Evolutionary conservation across 2,113 vertebrate species (phyloP).

Genomic region (Synodontis membranacea): DNA sequence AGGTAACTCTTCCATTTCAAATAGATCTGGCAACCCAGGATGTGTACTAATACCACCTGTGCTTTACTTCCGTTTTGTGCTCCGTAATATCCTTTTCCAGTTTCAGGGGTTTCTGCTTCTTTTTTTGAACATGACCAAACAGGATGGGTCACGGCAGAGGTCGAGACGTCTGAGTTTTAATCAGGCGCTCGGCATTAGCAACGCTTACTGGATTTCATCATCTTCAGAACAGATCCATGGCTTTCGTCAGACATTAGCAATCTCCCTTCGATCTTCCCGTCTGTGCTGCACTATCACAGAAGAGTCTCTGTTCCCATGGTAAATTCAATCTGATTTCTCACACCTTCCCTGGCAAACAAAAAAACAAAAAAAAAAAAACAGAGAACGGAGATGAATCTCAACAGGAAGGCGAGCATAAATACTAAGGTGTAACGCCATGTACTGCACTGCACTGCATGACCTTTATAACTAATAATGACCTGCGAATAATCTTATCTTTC

Average conservation of each 20-base stretch:
- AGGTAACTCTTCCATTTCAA: neutral
- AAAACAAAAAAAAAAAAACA: neutral
- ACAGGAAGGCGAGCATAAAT: slow-evolving; percentile 4
- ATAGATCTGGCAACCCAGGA: neutral
- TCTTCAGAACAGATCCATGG: slow-evolving; percentile 41
- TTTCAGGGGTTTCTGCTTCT: neutral
- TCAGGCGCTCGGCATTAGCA: slow-evolving; percentile 11
- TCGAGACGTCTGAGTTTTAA: neutral
- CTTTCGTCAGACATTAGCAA: slow-evolving; percentile 45
- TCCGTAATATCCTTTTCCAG: neutral
- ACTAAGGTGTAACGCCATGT: neutral
- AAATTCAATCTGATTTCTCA: slow-evolving; percentile 55
- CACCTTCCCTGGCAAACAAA: slow-evolving; percentile 33
- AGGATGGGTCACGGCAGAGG: neutral
- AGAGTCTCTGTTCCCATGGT: slow-evolving; percentile 43
- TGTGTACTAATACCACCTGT: slow-evolving; percentile 9
- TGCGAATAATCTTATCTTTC: neutral
- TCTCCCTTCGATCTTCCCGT: slow-evolving; percentile 59
- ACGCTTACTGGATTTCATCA: slow-evolving; percentile 47
- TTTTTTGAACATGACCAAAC: neutral
- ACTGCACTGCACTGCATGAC: neutral
- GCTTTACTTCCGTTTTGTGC: neutral
- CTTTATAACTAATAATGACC: neutral
- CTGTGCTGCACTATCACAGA: slow-evolving; percentile 47
- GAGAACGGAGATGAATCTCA: slow-evolving; percentile 35